phyloP scores from a whole-genome alignment of 1,140 invertebrate species.

The Vollenhovia emeryi region DNA sequence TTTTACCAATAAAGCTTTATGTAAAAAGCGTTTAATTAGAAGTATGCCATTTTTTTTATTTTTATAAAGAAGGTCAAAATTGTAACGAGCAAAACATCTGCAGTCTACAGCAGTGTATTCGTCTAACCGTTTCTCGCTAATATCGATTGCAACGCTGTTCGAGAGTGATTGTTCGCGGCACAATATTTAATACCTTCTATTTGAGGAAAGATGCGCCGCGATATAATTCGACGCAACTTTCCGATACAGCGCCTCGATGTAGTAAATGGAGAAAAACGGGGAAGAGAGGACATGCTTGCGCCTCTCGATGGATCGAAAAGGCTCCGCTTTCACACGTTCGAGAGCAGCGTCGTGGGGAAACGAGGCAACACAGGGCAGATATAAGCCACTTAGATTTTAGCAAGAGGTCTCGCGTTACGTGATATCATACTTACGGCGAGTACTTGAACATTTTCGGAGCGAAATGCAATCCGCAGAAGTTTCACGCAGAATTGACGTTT shows the following conservation, averaged over 20 bases:
- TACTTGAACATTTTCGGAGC: constrained; percentile 12
- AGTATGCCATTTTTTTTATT: not conserved
- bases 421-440: constrained; percentile 5
- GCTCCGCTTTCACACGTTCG: not conserved
- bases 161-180: constrained; percentile 8
- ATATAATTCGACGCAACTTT: constrained; percentile 28
- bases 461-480: not conserved
- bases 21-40: not conserved
- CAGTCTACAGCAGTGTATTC: not conserved
- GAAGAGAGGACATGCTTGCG: not conserved
- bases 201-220: not conserved
- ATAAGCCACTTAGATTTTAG: constrained; percentile 64
- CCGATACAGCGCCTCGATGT: constrained; percentile 1
- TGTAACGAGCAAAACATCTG: not conserved
- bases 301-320: constrained; percentile 17
- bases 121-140: not conserved
- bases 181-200: constrained; percentile 34
- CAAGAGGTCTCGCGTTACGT: constrained; percentile 55
- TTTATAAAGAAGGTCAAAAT: not conserved
- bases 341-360: constrained; percentile 1
- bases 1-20: not conserved
- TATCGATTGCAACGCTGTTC: constrained; percentile 13
- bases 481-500: not conserved
- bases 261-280: not conserved
- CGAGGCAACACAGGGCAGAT: constrained; percentile 33